Evolutionary conservation across 2,888 invertebrate genomes (phyloP).

Genomic region (Thereva nobilitata): DNA sequence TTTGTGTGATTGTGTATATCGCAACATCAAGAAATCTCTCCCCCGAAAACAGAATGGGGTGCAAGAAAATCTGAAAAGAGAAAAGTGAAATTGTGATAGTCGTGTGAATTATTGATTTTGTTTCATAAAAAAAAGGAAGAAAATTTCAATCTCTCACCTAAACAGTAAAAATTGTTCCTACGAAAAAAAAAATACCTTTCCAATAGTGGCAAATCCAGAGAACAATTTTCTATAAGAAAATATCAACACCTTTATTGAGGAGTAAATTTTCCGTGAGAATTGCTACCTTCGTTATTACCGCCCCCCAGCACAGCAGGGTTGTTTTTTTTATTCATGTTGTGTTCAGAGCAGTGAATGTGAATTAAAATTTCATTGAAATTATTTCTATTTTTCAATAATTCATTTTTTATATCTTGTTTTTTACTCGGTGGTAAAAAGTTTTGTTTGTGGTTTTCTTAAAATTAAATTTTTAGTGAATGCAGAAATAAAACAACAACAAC

Average conservation of each 20-base stretch:
- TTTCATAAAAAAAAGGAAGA: neutral
- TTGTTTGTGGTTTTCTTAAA: too few relatives aligned
- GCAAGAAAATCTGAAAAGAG: slow-evolving; percentile 11
- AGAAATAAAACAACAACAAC: too few relatives aligned
- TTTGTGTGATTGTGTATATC: neutral
- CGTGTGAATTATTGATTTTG: slow-evolving; percentile 32
- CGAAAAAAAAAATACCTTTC: slow-evolving; percentile 6
- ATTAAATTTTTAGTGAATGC: too few relatives aligned
- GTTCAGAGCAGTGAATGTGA: too few relatives aligned
- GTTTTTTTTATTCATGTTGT: too few relatives aligned
- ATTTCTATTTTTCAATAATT: too few relatives aligned
- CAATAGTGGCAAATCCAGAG: slow-evolving; percentile 29
- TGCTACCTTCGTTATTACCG: too few relatives aligned
- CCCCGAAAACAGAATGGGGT: slow-evolving; percentile 10
- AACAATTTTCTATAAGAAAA: slow-evolving; percentile 9
- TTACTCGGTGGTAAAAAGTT: too few relatives aligned
- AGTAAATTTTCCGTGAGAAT: slow-evolving; percentile 2
- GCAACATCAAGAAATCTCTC: slow-evolving; percentile 3
- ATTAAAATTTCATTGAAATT: too few relatives aligned
- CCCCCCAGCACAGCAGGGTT: too few relatives aligned
- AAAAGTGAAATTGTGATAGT: slow-evolving; percentile 27
- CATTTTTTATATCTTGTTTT: too few relatives aligned
- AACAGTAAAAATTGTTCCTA: slow-evolving; percentile 3
- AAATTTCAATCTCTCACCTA: slow-evolving; percentile 21
- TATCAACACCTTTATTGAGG: slow-evolving; percentile 16